These are phyloP conservation scores for Blastomussa wellsi DNA, from an alignment of 92 coral and sea anemone genomes.

Conservation along the genomic window DNA sequence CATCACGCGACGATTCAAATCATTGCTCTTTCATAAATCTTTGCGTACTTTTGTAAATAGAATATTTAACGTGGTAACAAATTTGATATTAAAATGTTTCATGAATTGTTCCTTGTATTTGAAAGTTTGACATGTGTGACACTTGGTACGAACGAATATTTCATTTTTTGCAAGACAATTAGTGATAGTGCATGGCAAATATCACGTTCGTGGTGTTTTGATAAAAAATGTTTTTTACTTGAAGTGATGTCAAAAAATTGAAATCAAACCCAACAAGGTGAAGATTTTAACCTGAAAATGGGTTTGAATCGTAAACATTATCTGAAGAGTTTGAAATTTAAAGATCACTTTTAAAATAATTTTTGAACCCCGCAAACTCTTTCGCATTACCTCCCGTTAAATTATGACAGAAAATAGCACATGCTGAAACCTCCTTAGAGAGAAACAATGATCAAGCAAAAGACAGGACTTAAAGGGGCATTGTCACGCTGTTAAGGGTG, in stretches of 20 bases:
- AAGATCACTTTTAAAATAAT: no score
- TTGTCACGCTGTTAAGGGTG: no score
- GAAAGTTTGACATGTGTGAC: neutral
- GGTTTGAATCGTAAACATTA: no score
- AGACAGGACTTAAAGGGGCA: no score
- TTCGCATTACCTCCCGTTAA: no score
- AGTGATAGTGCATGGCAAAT: neutral
- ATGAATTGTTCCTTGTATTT: neutral
- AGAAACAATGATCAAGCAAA: neutral
- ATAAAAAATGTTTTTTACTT: neutral
- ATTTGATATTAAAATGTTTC: conserved; percentile 12
- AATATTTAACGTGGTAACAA: conserved; percentile 3
- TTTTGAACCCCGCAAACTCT: no score
- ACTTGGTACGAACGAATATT: neutral
- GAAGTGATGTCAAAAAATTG: neutral
- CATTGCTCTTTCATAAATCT: neutral
- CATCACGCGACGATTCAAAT: conserved; percentile 1
- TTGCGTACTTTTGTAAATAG: conserved; percentile 26
- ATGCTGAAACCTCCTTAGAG: neutral
- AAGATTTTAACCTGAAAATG: no score
- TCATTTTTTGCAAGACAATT: neutral
- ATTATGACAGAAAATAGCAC: no score
- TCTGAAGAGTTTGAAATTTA: no score
- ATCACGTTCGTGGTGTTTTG: neutral
- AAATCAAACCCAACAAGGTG: no score